These are phyloP conservation scores for Paracanthobrama guichenoti DNA, from an alignment of 2,113 vertebrate genomes.

Conservation along the genomic window DNA sequence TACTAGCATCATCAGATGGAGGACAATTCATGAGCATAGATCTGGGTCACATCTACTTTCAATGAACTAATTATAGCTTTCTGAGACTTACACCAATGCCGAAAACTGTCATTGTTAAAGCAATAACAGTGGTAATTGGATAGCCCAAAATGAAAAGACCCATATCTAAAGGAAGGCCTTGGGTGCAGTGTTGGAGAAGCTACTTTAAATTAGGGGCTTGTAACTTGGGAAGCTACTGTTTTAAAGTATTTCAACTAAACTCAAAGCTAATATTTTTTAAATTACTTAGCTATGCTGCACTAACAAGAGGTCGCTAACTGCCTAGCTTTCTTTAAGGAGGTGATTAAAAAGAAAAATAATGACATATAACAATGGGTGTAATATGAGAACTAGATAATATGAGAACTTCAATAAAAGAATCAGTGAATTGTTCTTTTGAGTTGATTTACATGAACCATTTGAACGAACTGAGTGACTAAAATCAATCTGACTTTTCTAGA, in stretches of 20 bases:
- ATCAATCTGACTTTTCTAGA: not conserved
- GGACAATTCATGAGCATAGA: constrained; percentile 9
- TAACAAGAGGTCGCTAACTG: not conserved
- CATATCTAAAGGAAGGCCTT: not conserved
- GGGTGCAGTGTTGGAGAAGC: not conserved
- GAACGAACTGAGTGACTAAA: not conserved
- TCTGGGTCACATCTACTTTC: constrained; percentile 40
- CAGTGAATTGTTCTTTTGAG: not conserved
- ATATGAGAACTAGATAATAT: no score
- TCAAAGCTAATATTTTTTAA: not conserved
- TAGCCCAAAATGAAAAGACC: constrained; percentile 35
- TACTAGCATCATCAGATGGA: constrained; percentile 23
- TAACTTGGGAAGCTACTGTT: not conserved
- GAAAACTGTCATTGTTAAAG: constrained; percentile 43
- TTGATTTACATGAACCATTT: not conserved
- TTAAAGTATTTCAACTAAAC: not conserved
- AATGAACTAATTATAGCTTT: constrained; percentile 44
- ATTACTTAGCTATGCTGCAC: not conserved
- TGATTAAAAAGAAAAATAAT: no score
- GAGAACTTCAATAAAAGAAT: not conserved
- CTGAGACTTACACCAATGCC: not conserved
- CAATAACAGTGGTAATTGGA: constrained; percentile 20
- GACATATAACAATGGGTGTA: no score
- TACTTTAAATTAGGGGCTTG: not conserved
- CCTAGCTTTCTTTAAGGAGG: not conserved